phyloP scores from a whole-genome alignment of 2,113 vertebrate species.

The Cottus gobio region DNA sequence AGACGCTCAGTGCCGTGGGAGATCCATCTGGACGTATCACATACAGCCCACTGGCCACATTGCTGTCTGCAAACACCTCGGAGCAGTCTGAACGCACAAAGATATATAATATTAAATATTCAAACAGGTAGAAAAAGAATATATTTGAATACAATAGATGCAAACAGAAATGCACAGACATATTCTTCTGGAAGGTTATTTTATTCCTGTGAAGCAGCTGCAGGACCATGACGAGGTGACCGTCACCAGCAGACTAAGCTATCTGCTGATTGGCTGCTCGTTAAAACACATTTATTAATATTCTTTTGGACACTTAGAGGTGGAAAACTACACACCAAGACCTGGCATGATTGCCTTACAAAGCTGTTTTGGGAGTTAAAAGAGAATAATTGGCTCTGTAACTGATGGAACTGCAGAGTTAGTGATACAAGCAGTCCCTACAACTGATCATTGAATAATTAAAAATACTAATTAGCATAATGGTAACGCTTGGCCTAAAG shows the following conservation, averaged over 20 bases:
- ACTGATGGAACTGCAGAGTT: neutral
- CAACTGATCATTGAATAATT: neutral
- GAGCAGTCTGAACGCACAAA: conserved; percentile 66
- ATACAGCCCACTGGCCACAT: conserved; percentile 86
- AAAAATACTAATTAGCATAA: neutral
- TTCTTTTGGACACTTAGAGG: neutral
- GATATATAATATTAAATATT: neutral
- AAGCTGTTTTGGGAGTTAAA: neutral
- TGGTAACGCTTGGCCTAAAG: neutral
- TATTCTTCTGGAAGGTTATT: neutral
- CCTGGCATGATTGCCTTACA: neutral
- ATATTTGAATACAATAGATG: neutral
- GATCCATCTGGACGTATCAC: conserved; percentile 86
- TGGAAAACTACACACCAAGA: neutral
- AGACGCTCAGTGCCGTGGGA: conserved; percentile 75
- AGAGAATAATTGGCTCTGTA: neutral
- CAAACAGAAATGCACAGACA: neutral
- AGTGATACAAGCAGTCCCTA: neutral
- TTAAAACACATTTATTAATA: neutral
- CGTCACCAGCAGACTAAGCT: too few species aligned
- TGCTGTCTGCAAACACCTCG: conserved; percentile 79
- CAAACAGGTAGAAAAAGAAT: neutral
- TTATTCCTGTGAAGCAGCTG: neutral
- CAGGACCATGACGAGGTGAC: neutral
- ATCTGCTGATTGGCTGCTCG: neutral